phyloP scores from a whole-genome alignment of 2,113 vertebrate genomes.

The Pundamilia nyererei region DNA sequence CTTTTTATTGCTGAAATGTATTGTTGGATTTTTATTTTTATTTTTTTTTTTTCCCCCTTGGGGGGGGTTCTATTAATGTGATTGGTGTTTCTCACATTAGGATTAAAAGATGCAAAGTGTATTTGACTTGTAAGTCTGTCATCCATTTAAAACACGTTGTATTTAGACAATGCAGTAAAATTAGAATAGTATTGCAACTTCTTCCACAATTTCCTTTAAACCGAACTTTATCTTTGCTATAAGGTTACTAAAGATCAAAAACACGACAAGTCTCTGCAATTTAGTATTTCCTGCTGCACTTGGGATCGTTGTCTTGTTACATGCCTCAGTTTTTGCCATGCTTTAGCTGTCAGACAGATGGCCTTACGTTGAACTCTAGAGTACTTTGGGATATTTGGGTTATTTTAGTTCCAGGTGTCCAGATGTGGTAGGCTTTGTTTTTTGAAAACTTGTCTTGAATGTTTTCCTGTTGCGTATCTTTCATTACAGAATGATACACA shows the following conservation, averaged over 20 bases:
- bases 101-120: not conserved
- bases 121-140: not conserved
- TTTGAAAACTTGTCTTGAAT: not conserved
- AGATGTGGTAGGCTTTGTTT: not conserved
- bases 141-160: not conserved
- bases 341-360: not conserved
- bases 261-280: not conserved
- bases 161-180: not conserved
- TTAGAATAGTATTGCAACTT: not conserved
- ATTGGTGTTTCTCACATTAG: not conserved
- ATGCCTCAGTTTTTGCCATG: not conserved
- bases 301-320: not conserved
- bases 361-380: not conserved
- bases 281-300: not conserved
- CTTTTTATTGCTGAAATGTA: not conserved
- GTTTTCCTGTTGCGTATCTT: not conserved
- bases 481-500: not conserved
- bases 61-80: not conserved
- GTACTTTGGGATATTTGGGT: not conserved
- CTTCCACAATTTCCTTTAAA: not conserved
- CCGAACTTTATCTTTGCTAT: not conserved
- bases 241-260: not conserved
- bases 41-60: accelerated
- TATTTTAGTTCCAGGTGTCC: not conserved
- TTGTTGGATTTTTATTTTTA: not conserved